Evolutionary conservation across 2,888 invertebrate species (phyloP), one percentile per base, ranked within the genome.

Genomic region (Drosophila cracens): DNA sequence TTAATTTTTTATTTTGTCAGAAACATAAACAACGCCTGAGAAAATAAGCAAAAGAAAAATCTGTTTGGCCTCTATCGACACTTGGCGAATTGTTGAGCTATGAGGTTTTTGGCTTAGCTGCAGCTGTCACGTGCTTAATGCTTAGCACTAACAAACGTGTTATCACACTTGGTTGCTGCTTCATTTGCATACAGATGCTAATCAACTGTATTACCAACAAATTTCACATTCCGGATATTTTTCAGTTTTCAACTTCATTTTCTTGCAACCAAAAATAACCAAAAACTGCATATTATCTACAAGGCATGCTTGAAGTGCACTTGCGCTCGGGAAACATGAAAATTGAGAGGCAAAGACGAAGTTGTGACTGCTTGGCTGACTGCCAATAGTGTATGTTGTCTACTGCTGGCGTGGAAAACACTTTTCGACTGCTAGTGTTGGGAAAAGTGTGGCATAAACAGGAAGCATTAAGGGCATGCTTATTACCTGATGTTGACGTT

Each of bases 401-500:
- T 29, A 6, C 8, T 31, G 49, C 43, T 43, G 36, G 21, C 11
- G 13, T 10, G 53, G 4, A 29, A 29, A 38, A 57, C 56, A 73
- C 51, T 65, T 66, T 71, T 58, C 67, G 69, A 70, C 79, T 76
- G 72, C 74, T 58, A 67, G 62, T 73, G 53, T 61, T 40, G 51
- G 70, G 61, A 38, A 60, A 46, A 54, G 13, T 65, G 73, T 53
- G 76, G 74, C 74, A 73, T 59, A 57, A 74, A 59, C 76, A 72
- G 89, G 83, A 78, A 78, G 54, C 66, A 68, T 61, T 79, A 59
- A 79, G 76, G 68, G 79, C 76, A 73, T 72, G 81, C 78, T 72
- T 76, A 84, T 87, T 81, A 87, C 79, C 89, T 84, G 84, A 65
- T 87, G 84, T 87, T 89, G 87, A 89, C 87, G 83, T 81, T 76